Percentiles rank a stretch among this genome's conserved stretches.
Evolutionary conservation across 2,797 vertebrate species (phyloP).

Genomic region (Halcyon leucocephala): DNA sequence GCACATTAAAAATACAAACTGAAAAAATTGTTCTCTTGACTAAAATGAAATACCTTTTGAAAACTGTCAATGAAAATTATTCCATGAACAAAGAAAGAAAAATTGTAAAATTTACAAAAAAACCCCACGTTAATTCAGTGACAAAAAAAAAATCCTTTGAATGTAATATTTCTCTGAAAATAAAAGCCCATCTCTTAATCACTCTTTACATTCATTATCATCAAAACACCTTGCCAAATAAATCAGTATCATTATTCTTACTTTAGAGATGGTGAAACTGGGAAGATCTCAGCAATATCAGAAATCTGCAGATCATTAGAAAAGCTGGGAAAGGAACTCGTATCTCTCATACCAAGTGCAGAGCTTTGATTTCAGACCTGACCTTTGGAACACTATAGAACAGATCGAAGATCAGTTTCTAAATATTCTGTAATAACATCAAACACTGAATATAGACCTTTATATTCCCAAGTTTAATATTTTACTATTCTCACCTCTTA

Average conservation of each 20-base stretch:
- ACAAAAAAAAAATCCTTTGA: not conserved
- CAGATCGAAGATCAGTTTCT: not conserved
- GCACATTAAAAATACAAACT: not conserved
- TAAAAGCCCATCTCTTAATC: not conserved
- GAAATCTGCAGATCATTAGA: not conserved
- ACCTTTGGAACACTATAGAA: not conserved
- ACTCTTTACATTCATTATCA: not conserved
- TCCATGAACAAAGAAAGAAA: not conserved
- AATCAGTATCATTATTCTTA: not conserved
- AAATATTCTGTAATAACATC: not conserved
- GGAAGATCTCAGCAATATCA: not conserved
- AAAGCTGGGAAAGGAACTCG: not conserved
- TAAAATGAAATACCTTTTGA: not conserved
- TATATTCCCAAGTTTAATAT: not conserved
- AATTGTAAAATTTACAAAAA: not conserved
- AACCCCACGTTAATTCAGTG: not conserved
- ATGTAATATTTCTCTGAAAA: not conserved
- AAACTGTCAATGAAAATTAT: not conserved
- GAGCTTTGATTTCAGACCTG: not conserved
- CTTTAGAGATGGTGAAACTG: not conserved
- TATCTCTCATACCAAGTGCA: not conserved
- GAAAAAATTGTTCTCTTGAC: not conserved
- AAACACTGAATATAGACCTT: not conserved
- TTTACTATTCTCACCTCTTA: not conserved
- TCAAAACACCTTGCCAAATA: not conserved